phyloP scores from a whole-genome alignment of 2,888 invertebrate species.

The Tuta absoluta region DNA sequence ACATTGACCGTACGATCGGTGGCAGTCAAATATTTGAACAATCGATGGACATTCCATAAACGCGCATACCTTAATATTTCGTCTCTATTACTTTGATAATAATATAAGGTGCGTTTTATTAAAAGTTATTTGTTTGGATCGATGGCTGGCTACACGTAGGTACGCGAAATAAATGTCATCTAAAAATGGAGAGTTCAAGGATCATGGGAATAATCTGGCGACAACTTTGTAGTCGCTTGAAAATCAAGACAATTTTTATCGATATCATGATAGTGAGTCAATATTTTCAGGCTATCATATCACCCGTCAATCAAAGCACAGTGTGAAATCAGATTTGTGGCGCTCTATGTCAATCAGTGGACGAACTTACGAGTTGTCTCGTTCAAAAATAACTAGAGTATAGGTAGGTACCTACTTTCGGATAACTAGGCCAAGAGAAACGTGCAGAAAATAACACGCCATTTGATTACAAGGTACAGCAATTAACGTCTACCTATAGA shows the following conservation, averaged over 20 bases:
- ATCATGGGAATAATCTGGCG: constrained; percentile 2
- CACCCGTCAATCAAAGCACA: background rate
- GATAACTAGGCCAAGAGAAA: constrained; percentile 26
- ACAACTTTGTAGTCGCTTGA: background rate
- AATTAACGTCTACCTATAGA: background rate
- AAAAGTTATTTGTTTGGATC: background rate
- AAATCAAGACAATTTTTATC: background rate
- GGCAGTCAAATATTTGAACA: constrained; percentile 6
- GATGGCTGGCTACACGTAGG: background rate
- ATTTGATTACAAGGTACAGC: background rate
- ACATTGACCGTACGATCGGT: background rate
- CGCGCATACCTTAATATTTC: background rate
- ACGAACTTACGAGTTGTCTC: constrained; percentile 20
- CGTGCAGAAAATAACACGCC: constrained; percentile 13
- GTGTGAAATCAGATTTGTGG: background rate
- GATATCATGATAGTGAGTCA: background rate
- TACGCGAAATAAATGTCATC: background rate
- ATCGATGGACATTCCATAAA: background rate
- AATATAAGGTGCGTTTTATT: background rate
- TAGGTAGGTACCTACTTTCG: background rate
- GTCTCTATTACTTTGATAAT: background rate
- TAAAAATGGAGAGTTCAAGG: constrained; percentile 16
- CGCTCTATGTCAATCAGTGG: constrained; percentile 17
- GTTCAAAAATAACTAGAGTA: constrained; percentile 24
- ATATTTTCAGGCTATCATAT: background rate